These are phyloP conservation scores for Eristalis intricaria DNA, from an alignment of 2,888 invertebrate genomes.

Conservation along the genomic window DNA sequence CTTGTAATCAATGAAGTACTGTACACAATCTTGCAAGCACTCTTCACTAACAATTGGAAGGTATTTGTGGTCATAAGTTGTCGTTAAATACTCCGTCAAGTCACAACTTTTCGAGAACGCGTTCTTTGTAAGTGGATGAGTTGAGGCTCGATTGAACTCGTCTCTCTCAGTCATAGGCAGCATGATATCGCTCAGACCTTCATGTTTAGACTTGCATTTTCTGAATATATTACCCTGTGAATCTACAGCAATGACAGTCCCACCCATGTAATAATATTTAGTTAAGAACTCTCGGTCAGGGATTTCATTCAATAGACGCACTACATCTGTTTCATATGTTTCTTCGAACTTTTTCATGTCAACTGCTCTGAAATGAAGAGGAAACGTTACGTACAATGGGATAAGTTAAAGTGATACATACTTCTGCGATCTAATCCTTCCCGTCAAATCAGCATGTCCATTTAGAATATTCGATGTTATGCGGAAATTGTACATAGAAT, in stretches of 20 bases:
- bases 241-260: neutral
- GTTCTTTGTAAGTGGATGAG: no score
- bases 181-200: no score
- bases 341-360: no score
- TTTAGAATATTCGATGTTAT: conserved; percentile 77
- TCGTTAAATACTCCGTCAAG: neutral
- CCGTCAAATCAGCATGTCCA: conserved; percentile 73
- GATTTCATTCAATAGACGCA: no score
- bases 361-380: no score
- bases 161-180: no score
- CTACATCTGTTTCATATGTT: no score
- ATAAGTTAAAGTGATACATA: conserved; percentile 74
- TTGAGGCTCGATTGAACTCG: no score
- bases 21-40: conserved; percentile 23
- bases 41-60: conserved; percentile 13
- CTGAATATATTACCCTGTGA: no score
- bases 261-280: neutral
- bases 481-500: conserved; percentile 78
- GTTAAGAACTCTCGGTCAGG: no score
- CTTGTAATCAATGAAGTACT: neutral
- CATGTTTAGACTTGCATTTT: no score
- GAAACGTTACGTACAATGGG: neutral
- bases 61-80: neutral
- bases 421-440: conserved; percentile 76
- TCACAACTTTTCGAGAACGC: neutral